Conservation (phyloP, 2,888 invertebrate genomes). For the Dendrolimus pini region DNA sequence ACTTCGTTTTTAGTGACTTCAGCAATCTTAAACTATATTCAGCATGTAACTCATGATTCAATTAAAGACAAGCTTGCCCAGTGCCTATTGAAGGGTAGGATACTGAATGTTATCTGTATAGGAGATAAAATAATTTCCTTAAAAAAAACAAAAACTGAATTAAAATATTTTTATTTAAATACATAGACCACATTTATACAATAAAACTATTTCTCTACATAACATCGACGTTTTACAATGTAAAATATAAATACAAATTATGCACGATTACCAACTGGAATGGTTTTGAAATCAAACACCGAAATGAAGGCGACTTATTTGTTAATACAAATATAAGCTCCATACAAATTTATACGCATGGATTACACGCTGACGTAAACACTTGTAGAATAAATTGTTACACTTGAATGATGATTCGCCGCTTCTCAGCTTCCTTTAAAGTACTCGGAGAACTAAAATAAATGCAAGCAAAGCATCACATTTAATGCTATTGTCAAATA, state of each 20-base stretch:
- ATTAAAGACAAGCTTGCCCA: too few species aligned
- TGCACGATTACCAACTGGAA: constrained; percentile 32
- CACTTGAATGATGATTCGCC: constrained; percentile 14
- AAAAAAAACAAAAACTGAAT: not conserved
- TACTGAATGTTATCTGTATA: too few species aligned
- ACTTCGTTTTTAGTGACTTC: too few species aligned
- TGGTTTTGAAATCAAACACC: constrained; percentile 42
- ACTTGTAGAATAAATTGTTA: not conserved
- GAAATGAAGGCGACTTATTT: constrained; percentile 25
- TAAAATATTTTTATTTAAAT: not conserved
- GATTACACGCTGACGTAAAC: not conserved
- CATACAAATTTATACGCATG: constrained; percentile 3
- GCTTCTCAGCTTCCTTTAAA: constrained; percentile 25
- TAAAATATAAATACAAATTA: constrained; percentile 13
- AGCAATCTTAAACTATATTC: too few species aligned
- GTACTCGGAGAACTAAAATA: constrained; percentile 49
- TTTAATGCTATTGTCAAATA: not conserved
- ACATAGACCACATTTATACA: constrained; percentile 13
- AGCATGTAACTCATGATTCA: too few species aligned
- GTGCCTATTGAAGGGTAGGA: too few species aligned
- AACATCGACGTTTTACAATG: not conserved
- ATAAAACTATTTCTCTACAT: constrained; percentile 6
- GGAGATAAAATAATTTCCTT: too few species aligned
- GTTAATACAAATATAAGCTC: constrained; percentile 26
- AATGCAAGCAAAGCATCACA: constrained; percentile 8